Evolutionary conservation across 2,797 vertebrate genomes (phyloP).

Genomic region (Brotogeris chrysoptera): DNA sequence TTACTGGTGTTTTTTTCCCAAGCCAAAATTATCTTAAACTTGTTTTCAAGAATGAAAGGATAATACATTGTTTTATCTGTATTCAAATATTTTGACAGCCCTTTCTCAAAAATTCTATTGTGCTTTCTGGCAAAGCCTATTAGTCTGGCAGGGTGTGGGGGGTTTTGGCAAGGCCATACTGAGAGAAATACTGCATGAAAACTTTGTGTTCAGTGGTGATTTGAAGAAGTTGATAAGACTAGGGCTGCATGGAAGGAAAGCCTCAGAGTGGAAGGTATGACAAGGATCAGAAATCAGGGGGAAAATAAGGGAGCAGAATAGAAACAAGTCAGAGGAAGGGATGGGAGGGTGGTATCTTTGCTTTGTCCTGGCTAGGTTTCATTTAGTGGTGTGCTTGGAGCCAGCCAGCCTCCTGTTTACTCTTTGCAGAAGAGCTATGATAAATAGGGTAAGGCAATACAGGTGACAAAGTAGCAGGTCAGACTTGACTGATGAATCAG

Average conservation of each 20-base stretch:
- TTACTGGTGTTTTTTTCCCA: not conserved
- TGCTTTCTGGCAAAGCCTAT: not conserved
- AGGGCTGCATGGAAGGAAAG: not conserved
- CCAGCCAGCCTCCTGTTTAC: not conserved
- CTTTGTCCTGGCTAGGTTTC: not conserved
- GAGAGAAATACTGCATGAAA: not conserved
- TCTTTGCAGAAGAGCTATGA: not conserved
- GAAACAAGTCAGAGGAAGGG: not conserved
- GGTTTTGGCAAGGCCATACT: not conserved
- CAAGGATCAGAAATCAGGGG: not conserved
- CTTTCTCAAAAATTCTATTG: not conserved
- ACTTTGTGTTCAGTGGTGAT: not conserved
- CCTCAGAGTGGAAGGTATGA: not conserved
- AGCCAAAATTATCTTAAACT: not conserved
- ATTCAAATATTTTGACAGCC: not conserved
- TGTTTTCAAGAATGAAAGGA: not conserved
- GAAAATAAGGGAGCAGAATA: not conserved
- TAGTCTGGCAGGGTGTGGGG: not conserved
- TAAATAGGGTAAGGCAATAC: not conserved
- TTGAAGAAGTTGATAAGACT: not conserved
- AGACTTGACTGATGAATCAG: not conserved
- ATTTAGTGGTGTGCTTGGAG: not conserved
- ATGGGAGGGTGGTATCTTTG: not conserved
- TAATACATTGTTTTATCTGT: not conserved
- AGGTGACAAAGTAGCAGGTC: not conserved